Evolutionary conservation across 1,140 invertebrate species (phyloP), one percentile per base, ranked within the genome.

Genomic region (Atta texana): DNA sequence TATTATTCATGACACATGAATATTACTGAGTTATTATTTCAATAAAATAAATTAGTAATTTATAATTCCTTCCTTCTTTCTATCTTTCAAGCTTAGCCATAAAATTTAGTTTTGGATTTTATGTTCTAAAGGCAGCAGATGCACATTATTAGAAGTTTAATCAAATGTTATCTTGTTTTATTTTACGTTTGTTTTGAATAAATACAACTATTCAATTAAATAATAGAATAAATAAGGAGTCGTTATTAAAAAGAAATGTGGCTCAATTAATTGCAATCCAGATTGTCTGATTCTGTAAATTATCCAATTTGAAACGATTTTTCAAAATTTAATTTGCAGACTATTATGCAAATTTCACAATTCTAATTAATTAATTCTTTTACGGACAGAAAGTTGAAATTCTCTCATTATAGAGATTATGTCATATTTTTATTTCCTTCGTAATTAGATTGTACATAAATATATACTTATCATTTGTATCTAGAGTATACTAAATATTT

Each of bases 361-460:
- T 12, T 72, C 24, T n/a, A 39, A 0, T 39, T 39, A 34, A 18
- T 34, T 34, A 16, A 59, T 16, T 34, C 31, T 8, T 57, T 59
- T 3, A 18, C 6, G 16, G 28, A 34, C 18, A 34, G 10, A 34
- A 31, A 31, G 6, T 31, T 8, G 31, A 31, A 31, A 55, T n/a
- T 14, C 0, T 0, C 8, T 44, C 1, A 18, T 59, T 12, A 39
- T 14, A 44, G 0, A 21, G 28, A 16, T 55, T 44, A 44, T 2
- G 8, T 10, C 2, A 44, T 44, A 3, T 39, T 24, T n/a, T 16
- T 16, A 4, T n/a, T 76, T 75, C 0, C 3, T 24, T 49, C 18
- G 14, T 77, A 77, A 77, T 61, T 44, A 61, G 3, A 24, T 63
- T 63, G 4, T 63, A 12, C 3, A 14, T 49, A 63, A 63, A 76